phyloP scores from a whole-genome alignment of 2,888 invertebrate genomes.

The Heteromyza rotundicornis region DNA sequence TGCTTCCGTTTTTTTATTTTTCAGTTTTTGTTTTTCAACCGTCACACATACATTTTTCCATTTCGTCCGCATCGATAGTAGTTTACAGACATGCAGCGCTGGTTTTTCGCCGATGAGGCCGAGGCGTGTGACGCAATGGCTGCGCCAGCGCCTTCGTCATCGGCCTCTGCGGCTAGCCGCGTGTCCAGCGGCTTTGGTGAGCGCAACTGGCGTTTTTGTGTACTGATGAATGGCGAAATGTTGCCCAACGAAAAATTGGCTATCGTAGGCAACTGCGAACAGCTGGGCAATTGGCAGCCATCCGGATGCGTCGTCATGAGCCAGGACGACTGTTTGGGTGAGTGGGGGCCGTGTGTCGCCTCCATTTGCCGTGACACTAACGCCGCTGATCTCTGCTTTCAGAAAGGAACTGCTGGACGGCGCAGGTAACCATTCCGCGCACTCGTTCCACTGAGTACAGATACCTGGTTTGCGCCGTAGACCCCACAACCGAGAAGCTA shows the following conservation, averaged over 20 bases:
- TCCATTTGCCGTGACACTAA: constrained; percentile 26
- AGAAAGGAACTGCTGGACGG: constrained; percentile 69
- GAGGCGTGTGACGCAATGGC: constrained; percentile 47
- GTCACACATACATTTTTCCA: too few species aligned
- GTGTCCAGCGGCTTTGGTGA: constrained; percentile 42
- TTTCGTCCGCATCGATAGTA: too few species aligned
- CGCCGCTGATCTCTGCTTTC: constrained; percentile 28
- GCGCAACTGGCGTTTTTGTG: constrained; percentile 65
- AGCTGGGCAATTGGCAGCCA: constrained; percentile 76
- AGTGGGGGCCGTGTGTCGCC: constrained; percentile 11
- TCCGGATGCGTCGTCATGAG: constrained; percentile 67
- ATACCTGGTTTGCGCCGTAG: constrained; percentile 75
- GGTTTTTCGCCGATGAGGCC: constrained; percentile 69
- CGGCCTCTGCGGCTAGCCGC: constrained; percentile 22
- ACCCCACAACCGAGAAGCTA: constrained; percentile 65
- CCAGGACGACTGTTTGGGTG: constrained; percentile 58
- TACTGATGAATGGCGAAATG: constrained; percentile 65
- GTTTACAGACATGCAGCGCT: constrained; percentile 67
- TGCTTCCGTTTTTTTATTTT: too few species aligned
- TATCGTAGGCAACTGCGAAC: constrained; percentile 72
- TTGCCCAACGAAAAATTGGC: constrained; percentile 71
- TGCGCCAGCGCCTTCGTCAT: constrained; percentile 47
- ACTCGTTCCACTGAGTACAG: constrained; percentile 75
- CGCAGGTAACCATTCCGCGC: constrained; percentile 70
- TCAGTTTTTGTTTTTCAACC: too few species aligned